Percentiles rank a stretch among this genome's conserved stretches.
Conservation (phyloP, 2,888 invertebrate genomes). For the Lochmaea crataegi region DNA sequence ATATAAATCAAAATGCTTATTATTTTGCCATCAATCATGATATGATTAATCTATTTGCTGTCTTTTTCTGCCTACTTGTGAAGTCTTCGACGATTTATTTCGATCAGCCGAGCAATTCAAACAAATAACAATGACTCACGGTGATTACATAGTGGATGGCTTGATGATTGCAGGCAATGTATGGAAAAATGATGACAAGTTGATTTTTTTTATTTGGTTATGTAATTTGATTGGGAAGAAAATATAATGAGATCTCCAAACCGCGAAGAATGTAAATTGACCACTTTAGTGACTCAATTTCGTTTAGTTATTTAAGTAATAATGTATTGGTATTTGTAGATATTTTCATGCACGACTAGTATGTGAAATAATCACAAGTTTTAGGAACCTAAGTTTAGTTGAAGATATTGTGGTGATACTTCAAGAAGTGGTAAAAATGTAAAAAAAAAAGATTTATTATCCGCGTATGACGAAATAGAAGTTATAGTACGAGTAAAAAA, state of each 20-base stretch:
- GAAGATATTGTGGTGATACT: too few relatives aligned
- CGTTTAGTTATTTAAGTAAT: neutral
- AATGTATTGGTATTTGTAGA: neutral
- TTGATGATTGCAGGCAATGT: neutral
- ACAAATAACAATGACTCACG: constrained; percentile 24
- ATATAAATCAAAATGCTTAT: constrained; percentile 22
- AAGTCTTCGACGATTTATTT: constrained; percentile 17
- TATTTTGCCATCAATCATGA: constrained; percentile 10
- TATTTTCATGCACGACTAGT: neutral
- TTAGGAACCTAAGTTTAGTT: neutral
- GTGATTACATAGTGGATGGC: constrained; percentile 1
- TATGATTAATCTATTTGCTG: constrained; percentile 18
- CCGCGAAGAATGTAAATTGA: neutral
- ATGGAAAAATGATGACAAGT: constrained; percentile 5
- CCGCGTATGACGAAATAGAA: too few relatives aligned
- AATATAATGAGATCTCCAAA: neutral
- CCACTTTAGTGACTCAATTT: neutral
- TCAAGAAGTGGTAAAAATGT: neutral
- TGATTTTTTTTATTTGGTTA: neutral
- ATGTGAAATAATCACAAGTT: neutral
- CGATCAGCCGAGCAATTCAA: constrained; percentile 11
- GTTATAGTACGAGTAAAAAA: too few relatives aligned
- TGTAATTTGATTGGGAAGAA: neutral
- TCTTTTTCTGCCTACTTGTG: neutral
- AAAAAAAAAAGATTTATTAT: too few relatives aligned